These are phyloP conservation scores for Drosophila dunni DNA, from an alignment of 1,140 invertebrate species.

Conservation along the genomic window DNA sequence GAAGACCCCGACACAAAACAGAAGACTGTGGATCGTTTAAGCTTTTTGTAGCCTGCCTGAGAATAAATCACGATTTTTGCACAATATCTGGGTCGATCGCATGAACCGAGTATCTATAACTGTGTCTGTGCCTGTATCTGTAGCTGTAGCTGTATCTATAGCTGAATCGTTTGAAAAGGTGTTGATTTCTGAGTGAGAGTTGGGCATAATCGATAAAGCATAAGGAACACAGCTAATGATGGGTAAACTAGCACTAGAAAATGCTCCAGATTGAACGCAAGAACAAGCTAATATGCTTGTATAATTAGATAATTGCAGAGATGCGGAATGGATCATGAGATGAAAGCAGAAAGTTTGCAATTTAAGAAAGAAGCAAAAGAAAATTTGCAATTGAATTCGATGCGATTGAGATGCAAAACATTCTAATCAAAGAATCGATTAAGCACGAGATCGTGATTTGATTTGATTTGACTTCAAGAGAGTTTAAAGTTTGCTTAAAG, in stretches of 20 bases:
- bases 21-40: not conserved
- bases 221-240: constrained; percentile 20
- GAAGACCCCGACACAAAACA: constrained; percentile 13
- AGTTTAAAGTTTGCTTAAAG: too few species aligned
- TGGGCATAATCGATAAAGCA: constrained; percentile 32
- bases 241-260: constrained; percentile 22
- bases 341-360: constrained; percentile 1
- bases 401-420: not conserved
- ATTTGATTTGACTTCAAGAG: too few species aligned
- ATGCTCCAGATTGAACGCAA: constrained; percentile 25
- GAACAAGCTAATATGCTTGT: constrained; percentile 17
- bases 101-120: constrained; percentile 30
- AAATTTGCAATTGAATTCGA: not conserved
- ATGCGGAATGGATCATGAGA: not conserved
- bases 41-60: not conserved
- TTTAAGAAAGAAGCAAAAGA: not conserved
- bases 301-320: not conserved
- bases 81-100: constrained; percentile 63
- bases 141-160: constrained; percentile 1
- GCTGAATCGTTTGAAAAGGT: constrained; percentile 26
- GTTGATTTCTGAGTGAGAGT: constrained; percentile 34
- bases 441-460: not conserved
- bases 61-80: constrained; percentile 60
- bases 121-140: not conserved
- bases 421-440: not conserved